phyloP scores from a whole-genome alignment of 2,797 vertebrate genomes.

The Gallirallus australis region DNA sequence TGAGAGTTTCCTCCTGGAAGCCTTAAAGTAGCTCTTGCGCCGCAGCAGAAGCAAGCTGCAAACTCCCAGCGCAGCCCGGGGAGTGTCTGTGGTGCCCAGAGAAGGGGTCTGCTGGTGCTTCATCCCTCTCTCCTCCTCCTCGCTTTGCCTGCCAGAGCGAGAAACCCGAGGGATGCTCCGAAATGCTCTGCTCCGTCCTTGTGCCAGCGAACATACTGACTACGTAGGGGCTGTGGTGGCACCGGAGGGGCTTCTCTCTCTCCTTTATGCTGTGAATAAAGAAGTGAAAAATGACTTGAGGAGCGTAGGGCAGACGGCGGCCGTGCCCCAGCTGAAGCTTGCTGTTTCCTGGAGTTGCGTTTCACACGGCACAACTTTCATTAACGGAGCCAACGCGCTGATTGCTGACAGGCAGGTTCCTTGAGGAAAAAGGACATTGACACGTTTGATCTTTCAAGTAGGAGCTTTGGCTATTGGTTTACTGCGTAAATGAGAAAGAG shows the following conservation, averaged over 20 bases:
- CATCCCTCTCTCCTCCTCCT: not conserved
- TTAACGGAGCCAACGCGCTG: not conserved
- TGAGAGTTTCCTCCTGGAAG: not conserved
- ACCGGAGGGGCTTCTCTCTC: not conserved
- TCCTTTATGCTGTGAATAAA: not conserved
- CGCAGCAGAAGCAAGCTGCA: too few relatives aligned
- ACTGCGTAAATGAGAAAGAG: not conserved
- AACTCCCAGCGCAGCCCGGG: not conserved
- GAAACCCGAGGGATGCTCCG: not conserved
- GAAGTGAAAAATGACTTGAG: not conserved
- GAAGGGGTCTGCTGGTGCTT: not conserved
- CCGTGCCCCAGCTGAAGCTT: not conserved
- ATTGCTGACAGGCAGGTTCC: not conserved
- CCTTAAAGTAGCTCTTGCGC: not conserved
- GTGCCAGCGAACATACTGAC: not conserved
- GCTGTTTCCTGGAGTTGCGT: not conserved
- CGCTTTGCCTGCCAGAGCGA: not conserved
- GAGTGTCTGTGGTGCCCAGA: not conserved
- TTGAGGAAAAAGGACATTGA: not conserved
- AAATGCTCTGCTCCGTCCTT: not conserved
- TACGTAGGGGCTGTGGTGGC: not conserved
- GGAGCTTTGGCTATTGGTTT: not conserved
- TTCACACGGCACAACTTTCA: not conserved
- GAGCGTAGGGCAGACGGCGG: not conserved
- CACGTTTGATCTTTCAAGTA: fast-evolving